Evolutionary conservation across 1,140 invertebrate genomes (phyloP), one percentile per base, ranked within the genome.

Genomic region (Epicauta chinensis): DNA sequence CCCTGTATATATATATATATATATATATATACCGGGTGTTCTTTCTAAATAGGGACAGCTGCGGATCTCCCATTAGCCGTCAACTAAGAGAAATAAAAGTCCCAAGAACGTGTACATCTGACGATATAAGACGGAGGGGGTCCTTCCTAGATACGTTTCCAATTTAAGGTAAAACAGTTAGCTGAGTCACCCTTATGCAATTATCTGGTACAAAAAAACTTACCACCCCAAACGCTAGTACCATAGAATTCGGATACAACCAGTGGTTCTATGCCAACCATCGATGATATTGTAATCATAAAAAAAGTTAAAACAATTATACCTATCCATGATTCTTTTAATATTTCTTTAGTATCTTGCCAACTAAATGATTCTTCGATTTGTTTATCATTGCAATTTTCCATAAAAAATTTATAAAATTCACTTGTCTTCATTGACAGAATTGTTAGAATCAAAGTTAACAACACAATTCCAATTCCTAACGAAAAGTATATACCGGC

Each of bases 401-500:
- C n/a, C 6, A 17, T 30, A 23, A 5, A 23, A 23, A 5, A 7
- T 7, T 7, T 3, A 23, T 23, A 23, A 23, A 23, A 23, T 23
- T 23, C 23, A 23, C 23, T 23, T 7, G 4, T 23, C 7, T 23
- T 7, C 23, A 7, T 23, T 23, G 23, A 23, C 7, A 36, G 11
- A 16, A 14, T 13, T 29, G 34, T 46, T 10, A 46, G 16, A 16
- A 46, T 15, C 14, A 46, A 46, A 15, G 9, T 36, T 14, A 36
- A 10, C 2, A n/a, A 11, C 3, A 46, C 23, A 7, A 45, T 2
- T 2, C 5, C 14, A 10, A 46, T 46, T 6, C 5, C 44, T 16
- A 46, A 12, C 1, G 32, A 34, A n/a, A 46, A 46, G 10, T 46
- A 46, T 9, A 46, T 15, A n/a, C 23, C 16, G 37, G 44, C 44